A percentile compares a stretch with the other conserved stretches of the same genome.
These are phyloP conservation scores for Ennomos quercinarius DNA, from an alignment of 2,888 invertebrate genomes.

Conservation along the genomic window DNA sequence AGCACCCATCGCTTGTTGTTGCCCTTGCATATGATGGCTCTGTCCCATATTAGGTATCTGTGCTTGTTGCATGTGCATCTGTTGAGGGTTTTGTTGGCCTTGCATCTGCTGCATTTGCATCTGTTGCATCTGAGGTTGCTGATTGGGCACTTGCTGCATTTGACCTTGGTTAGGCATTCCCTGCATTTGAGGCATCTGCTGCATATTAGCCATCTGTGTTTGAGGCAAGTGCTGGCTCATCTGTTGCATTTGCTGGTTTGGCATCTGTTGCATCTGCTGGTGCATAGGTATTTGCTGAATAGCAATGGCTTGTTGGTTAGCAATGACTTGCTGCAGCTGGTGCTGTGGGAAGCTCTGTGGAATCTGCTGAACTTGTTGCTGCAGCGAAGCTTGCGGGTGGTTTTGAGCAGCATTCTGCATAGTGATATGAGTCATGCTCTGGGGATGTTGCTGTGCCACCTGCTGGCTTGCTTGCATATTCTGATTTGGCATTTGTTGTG, in stretches of 20 bases:
- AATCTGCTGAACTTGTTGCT: conserved; percentile 81
- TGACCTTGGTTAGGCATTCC: conserved; percentile 78
- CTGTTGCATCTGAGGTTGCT: conserved; percentile 82
- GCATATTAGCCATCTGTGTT: conserved; percentile 78
- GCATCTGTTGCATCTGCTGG: conserved; percentile 83
- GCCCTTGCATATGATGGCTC: conserved; percentile 76
- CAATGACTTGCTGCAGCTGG: conserved; percentile 82
- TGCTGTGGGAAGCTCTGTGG: conserved; percentile 84
- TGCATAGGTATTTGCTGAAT: conserved; percentile 84
- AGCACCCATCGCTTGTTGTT: conserved; percentile 75
- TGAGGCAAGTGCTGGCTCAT: conserved; percentile 80
- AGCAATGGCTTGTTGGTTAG: conserved; percentile 78
- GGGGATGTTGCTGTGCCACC: conserved; percentile 79
- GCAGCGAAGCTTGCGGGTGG: conserved; percentile 72
- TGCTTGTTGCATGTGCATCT: conserved; percentile 81
- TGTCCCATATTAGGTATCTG: conserved; percentile 81
- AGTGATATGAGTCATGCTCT: conserved; percentile 82
- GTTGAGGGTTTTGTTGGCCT: conserved; percentile 76
- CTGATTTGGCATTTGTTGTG: conserved; percentile 80
- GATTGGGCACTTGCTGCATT: conserved; percentile 75
- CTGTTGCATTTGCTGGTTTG: conserved; percentile 83
- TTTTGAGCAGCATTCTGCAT: conserved; percentile 75
- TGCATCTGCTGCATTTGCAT: conserved; percentile 83
- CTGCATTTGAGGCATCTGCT: conserved; percentile 82
- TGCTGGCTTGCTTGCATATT: conserved; percentile 73